Conservation (phyloP, 2,113 vertebrate genomes). For the Polyodon spathula region DNA sequence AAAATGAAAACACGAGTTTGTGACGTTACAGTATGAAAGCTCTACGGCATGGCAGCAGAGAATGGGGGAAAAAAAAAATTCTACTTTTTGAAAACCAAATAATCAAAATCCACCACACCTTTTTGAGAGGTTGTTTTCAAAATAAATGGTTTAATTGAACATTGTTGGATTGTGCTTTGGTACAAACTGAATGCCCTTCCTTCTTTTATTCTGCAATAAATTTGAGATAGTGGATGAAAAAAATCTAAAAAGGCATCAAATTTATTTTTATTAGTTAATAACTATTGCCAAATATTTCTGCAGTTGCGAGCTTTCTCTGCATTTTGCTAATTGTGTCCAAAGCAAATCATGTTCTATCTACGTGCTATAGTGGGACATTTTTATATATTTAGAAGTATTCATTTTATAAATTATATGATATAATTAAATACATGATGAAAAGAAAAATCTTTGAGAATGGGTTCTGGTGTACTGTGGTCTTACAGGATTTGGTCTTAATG, state of each 20-base stretch:
- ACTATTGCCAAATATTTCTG: conserved; percentile 50
- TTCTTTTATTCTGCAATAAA: conserved; percentile 24
- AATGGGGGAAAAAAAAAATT: too few relatives aligned
- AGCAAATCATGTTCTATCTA: conserved; percentile 45
- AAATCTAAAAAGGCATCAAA: conserved; percentile 8
- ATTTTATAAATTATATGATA: conserved; percentile 65
- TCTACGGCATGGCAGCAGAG: too few relatives aligned
- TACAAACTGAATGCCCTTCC: too few relatives aligned
- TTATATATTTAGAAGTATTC: conserved; percentile 56
- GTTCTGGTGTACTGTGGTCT: conserved; percentile 49
- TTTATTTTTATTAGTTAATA: neutral
- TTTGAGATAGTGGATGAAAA: conserved; percentile 7
- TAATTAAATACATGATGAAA: conserved; percentile 33
- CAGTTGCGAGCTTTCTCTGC: conserved; percentile 34
- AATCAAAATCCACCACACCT: too few relatives aligned
- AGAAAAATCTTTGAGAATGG: too few relatives aligned
- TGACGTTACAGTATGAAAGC: too few relatives aligned
- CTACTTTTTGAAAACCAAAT: too few relatives aligned
- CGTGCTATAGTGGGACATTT: conserved; percentile 49
- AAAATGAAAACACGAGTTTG: too few relatives aligned
- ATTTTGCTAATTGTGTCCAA: conserved; percentile 45
- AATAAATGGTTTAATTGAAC: too few relatives aligned
- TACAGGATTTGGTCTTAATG: too few relatives aligned
- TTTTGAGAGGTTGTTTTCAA: too few relatives aligned
- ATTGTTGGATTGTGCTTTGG: too few relatives aligned